phyloP scores from a whole-genome alignment of 1,140 invertebrate species.

The Euwallacea fornicatus region DNA sequence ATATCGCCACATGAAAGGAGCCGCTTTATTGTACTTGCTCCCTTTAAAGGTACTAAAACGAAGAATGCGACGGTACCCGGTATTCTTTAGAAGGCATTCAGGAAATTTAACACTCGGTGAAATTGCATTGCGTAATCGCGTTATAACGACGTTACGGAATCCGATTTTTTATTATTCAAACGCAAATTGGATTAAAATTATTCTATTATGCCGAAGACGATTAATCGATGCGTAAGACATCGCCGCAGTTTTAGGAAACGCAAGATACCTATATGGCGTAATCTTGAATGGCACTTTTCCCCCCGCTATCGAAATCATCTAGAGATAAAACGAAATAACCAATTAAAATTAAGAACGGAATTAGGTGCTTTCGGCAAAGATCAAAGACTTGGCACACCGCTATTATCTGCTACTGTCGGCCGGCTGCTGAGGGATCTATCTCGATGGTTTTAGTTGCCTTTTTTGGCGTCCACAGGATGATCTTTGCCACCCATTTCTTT shows the following conservation, averaged over 20 bases:
- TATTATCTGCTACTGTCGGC: conserved; percentile 25
- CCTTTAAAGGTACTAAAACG: conserved; percentile 6
- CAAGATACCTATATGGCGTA: too few species aligned
- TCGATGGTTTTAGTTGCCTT: conserved; percentile 8
- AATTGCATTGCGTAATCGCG: neutral
- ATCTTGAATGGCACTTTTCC: too few species aligned
- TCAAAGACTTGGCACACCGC: conserved; percentile 19
- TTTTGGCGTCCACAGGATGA: neutral
- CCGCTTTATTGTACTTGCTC: conserved; percentile 18
- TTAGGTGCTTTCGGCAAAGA: conserved; percentile 16
- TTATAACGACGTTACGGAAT: too few species aligned
- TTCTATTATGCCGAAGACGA: neutral
- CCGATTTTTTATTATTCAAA: neutral
- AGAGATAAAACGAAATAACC: conserved; percentile 18
- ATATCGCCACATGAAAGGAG: conserved; percentile 19
- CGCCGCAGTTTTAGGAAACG: too few species aligned
- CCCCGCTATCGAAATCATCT: conserved; percentile 11
- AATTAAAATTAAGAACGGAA: conserved; percentile 22
- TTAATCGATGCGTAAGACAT: too few species aligned
- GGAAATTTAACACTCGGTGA: conserved; percentile 13
- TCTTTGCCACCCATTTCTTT: too few species aligned
- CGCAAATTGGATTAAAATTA: neutral
- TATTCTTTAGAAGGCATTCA: neutral
- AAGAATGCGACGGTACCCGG: conserved; percentile 7
- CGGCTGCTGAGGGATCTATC: conserved; percentile 12